phyloP scores from a whole-genome alignment of 2,113 vertebrate species.

The Gobiocypris rarus region DNA sequence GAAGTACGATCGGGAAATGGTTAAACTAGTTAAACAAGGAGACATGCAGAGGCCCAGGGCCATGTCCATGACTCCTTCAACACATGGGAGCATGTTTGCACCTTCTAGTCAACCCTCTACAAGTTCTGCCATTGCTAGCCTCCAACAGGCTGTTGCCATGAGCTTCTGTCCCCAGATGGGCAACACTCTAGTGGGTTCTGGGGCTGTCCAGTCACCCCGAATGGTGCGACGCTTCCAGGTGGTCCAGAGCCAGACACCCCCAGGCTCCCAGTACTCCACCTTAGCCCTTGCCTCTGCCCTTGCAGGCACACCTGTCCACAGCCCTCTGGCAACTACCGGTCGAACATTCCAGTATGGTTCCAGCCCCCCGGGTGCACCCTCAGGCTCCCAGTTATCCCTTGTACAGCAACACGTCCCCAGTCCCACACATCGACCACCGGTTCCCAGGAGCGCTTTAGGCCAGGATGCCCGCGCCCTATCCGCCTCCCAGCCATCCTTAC shows the following conservation, averaged over 20 bases:
- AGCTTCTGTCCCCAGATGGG: constrained; percentile 92
- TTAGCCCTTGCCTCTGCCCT: constrained; percentile 75
- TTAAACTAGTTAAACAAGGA: constrained; percentile 90
- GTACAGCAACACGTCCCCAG: constrained; percentile 78
- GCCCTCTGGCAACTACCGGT: constrained; percentile 75
- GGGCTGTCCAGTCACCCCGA: constrained; percentile 85
- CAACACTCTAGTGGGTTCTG: constrained; percentile 79
- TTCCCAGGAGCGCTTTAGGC: constrained; percentile 85
- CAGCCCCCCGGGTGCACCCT: constrained; percentile 67
- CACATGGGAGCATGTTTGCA: constrained; percentile 65
- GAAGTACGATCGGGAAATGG: constrained; percentile 98
- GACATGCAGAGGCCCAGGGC: constrained; percentile 83
- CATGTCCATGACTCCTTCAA: constrained; percentile 75
- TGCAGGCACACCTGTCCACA: constrained; percentile 81
- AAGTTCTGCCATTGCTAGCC: constrained; percentile 89
- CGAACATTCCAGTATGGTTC: constrained; percentile 84
- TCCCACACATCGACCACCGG: constrained; percentile 77
- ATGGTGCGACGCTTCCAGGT: constrained; percentile 87
- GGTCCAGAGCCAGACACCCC: constrained; percentile 70
- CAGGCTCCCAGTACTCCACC: constrained; percentile 67
- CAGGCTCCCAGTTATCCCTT: constrained; percentile 88
- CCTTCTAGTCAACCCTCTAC: constrained; percentile 73
- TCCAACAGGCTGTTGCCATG: constrained; percentile 96
- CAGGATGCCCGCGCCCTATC: constrained; percentile 90
- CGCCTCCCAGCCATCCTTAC: constrained; percentile 91